Base-by-base conservation (phyloP, 2,797 vertebrate species). In the Brachyrhaphis roseni region DNA sequence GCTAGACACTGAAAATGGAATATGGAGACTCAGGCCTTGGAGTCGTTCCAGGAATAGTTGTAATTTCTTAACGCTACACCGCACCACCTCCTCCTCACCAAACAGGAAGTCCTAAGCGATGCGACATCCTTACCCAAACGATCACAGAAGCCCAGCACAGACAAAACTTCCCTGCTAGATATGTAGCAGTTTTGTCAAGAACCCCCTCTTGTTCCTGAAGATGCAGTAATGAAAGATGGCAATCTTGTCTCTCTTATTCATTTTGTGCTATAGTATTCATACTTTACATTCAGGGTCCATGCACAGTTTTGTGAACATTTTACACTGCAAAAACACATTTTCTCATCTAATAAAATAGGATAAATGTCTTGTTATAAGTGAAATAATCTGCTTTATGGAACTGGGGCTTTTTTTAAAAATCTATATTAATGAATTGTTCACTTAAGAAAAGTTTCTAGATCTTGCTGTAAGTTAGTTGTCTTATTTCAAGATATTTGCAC, bases 121-220 rank as follows among this genome's bases (percentile, higher is more conserved):
- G 78, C 53, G 80, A 85, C 87, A 86, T 86, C 82, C 96, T 96
- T 96, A 96, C 96, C 96, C 95, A 96, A 87, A 96, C 87, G n/a
- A 94, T 26, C 85, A 96, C 94, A 28, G 95, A 89, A 86, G 87
- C 66, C 96, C 96, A 97, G 90, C 95, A 96, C 72, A 96, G 89
- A 82, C 93, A 73, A 72, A 94, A 74, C 86, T 93, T 95, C 75
- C 90, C 93, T 89, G 95, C 72, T 87, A 95, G 72, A 91, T 93
- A 90, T 82, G 91, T 80, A 36, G 90, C 1, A 57, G 90, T 95
- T 87, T 93, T 94, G 15, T 94, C 74, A 92, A 96, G 92, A 87
- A 95, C 90, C 87, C 43, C 95, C 91, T 96, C 96, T 85, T 75
- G 7, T 89, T 96, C 95, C 96, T 96, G 88, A 74, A 94, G 83